Base-by-base conservation (phyloP, 2,888 invertebrate genomes). In the Sicus ferrugineus region DNA sequence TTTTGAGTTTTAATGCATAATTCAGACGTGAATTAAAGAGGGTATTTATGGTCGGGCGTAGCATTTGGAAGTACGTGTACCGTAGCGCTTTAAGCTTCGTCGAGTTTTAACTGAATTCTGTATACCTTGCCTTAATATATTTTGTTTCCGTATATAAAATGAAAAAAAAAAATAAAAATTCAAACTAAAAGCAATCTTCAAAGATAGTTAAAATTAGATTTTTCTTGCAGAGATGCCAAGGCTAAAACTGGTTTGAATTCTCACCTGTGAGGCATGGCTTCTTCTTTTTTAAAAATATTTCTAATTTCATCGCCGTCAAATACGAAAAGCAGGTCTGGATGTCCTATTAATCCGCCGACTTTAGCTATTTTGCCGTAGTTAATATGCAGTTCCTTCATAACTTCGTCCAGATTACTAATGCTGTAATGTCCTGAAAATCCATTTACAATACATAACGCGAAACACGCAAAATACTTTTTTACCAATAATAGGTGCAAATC, bases 271-370 rank as follows among this genome's bases (percentile, higher is more conserved):
- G 92, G 92, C 87, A 92, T 88, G 0, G 86, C 77, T 79, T 92
- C 92, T 81, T 92, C 92, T 50, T 89, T 87, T 77, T 90, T 87
- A 80, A 92, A 92, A 72, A 91, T 89, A 76, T 88, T 89, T 56
- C 90, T 88, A n/a, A 91, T 90, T 79, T 90, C 90, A 72, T 92
- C 90, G 3, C 91, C 91, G 80, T 91, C 90, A 79, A 91, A 92
- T 3, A 92, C 89, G 78, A 92, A 92, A 70, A 92, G 86, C 70
- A 92, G 84, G 85, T 92, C 92, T 0, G 92, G 92, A 86, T 92
- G 92, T n/a, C 92, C 92, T 77, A 92, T 89, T 16, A 92, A 84
- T 59, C 91, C 91, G 1, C 91, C 89, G 52, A 92, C 90, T 86
- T 90, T 90, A 79, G 83, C 91, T 83, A 84, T 89, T 79, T 86